These are phyloP conservation scores for Danaus plexippus DNA, from an alignment of 1,140 invertebrate species.

Conservation along the genomic window DNA sequence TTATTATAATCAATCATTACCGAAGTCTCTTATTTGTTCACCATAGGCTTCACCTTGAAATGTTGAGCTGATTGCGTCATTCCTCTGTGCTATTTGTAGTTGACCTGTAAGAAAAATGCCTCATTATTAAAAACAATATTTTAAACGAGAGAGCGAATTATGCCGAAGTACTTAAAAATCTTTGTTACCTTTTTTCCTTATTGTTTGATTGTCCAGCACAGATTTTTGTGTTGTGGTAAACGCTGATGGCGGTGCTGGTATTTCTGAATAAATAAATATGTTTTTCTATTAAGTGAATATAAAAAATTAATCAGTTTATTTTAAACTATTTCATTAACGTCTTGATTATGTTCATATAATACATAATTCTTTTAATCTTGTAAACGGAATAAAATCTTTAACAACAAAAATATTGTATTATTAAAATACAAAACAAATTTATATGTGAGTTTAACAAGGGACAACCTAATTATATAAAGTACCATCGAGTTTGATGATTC, in stretches of 20 bases:
- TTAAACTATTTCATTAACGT: no score
- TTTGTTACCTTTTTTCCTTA: conserved; percentile 54
- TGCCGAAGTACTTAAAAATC: neutral
- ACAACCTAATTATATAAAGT: conserved; percentile 26
- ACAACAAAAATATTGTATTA: no score
- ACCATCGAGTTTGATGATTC: conserved; percentile 74
- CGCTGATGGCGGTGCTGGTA: conserved; percentile 58
- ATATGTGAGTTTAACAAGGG: conserved; percentile 8
- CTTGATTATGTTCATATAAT: no score
- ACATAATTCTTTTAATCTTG: no score
- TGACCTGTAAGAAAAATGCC: conserved; percentile 37
- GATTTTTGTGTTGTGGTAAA: conserved; percentile 58
- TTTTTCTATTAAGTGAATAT: conserved; percentile 14
- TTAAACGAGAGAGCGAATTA: conserved; percentile 1
- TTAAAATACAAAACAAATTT: no score
- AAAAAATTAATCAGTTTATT: no score
- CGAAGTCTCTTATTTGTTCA: conserved; percentile 60
- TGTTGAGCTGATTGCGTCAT: conserved; percentile 59
- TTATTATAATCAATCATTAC: conserved; percentile 26
- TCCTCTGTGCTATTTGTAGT: conserved; percentile 43
- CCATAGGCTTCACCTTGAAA: conserved; percentile 61
- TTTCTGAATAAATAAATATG: conserved; percentile 42
- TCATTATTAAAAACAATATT: conserved; percentile 9
- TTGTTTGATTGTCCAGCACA: conserved; percentile 60
- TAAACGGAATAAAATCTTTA: no score